Base-by-base conservation (phyloP, 2,797 vertebrate species). In the Sebastes iracundus region DNA sequence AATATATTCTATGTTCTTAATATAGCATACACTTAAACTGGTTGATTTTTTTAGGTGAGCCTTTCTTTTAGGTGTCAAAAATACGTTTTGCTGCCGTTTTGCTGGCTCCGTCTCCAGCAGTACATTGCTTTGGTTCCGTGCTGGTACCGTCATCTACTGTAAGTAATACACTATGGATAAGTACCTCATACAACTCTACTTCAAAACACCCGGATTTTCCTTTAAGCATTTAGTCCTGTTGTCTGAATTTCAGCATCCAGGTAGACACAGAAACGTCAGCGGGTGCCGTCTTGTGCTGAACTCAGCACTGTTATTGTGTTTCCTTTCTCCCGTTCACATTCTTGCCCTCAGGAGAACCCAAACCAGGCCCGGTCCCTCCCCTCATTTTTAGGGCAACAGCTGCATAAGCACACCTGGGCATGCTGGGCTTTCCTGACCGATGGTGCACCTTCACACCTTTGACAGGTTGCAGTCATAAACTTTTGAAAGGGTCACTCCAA, bases 271-370 rank as follows among this genome's bases (percentile, higher is more conserved):
- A 61, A 16, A 49, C 12, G 27, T 22, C 6, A 72, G 18, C 68
- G 67, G 64, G 46, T 81, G 70, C 38, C 33, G 46, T 67, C 16
- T 53, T 35, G 14, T 33, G 63, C 85, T 81, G 74, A 77, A 25
- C 71, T 87, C 73, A 79, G 62, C 75, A 56, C 22, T 46, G 18
- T 46, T 20, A 30, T 25, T 4, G 3, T 5, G 27, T 33, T 55
- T 28, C 46, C 20, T 81, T 67, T 84, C 75, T 81, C 46, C 18
- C 2, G 2, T 75, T 8, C 46, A 69, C 80, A 83, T 86, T 92
- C 74, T 79, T 83, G 68, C 69, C 82, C 75, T 79, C 49, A 82
- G 83, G 78, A 86, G 68, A 55, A 53, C 55, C 58, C 14, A 70
- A 84, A 64, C 33, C 56, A 11, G 16, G 56, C 55, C 32, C 27